phyloP scores from a whole-genome alignment of 2,888 invertebrate species.

The Callyntrura guangdongensis region DNA sequence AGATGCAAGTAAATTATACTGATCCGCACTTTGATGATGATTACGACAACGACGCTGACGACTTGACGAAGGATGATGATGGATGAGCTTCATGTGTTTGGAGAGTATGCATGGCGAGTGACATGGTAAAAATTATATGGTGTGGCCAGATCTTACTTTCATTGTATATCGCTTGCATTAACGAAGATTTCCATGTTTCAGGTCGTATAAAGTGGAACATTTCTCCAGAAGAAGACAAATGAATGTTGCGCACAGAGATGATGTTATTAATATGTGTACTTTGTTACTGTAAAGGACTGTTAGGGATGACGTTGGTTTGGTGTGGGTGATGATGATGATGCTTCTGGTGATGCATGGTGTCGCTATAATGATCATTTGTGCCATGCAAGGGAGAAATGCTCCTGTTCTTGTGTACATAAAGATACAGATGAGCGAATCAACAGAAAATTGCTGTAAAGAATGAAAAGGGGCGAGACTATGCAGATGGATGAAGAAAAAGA shows the following conservation, averaged over 20 bases:
- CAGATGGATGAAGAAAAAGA: conserved; percentile 25
- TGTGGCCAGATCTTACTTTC: conserved; percentile 13
- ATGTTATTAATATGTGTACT: conserved; percentile 20
- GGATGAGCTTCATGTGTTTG: conserved; percentile 74
- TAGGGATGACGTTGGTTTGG: not conserved
- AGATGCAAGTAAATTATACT: conserved; percentile 17
- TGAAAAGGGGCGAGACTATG: not conserved
- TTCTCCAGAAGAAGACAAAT: conserved; percentile 31
- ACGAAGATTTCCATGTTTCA: conserved; percentile 21
- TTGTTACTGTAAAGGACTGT: not conserved
- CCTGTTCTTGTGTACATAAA: not conserved
- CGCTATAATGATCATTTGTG: conserved; percentile 23
- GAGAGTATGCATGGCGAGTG: not conserved
- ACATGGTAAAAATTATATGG: not conserved
- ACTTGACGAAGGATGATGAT: conserved; percentile 79
- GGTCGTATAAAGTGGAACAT: conserved; percentile 6
- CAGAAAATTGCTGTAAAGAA: conserved; percentile 11
- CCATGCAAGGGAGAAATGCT: not conserved
- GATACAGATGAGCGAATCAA: not conserved
- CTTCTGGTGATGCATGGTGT: not conserved
- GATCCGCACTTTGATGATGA: conserved; percentile 25
- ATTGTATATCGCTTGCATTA: not conserved
- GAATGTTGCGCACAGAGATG: not conserved
- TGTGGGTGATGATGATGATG: not conserved
- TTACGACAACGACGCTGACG: conserved; percentile 58